Conservation (phyloP, 2,797 vertebrate species). For the Gila robusta region DNA sequence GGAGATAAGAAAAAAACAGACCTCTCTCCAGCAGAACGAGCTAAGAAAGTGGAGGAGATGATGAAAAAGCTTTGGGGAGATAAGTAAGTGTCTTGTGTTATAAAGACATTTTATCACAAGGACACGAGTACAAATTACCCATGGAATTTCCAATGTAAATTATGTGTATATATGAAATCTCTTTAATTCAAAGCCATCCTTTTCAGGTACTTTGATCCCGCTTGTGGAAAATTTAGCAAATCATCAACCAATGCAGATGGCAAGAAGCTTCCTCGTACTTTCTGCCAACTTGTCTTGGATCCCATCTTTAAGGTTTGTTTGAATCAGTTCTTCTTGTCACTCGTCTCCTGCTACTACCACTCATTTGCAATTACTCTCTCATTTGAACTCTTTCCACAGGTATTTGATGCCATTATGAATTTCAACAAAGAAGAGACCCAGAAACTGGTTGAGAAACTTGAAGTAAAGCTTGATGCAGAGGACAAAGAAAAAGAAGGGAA, state of each 20-base stretch:
- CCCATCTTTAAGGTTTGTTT: conserved; percentile 83
- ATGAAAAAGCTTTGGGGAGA: conserved; percentile 73
- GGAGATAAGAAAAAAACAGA: conserved; percentile 72
- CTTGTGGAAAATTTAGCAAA: conserved; percentile 88
- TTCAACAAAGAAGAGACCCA: conserved; percentile 77
- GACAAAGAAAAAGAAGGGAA: conserved; percentile 74
- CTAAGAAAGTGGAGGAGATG: conserved; percentile 69
- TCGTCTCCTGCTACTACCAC: not conserved
- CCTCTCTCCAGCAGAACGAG: conserved; percentile 47
- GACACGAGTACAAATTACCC: not conserved
- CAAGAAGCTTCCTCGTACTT: conserved; percentile 87
- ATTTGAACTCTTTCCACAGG: conserved; percentile 66
- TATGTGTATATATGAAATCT: not conserved
- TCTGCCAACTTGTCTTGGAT: conserved; percentile 88
- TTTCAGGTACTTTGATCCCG: conserved; percentile 86
- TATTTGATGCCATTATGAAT: conserved; percentile 79
- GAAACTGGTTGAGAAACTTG: conserved; percentile 75
- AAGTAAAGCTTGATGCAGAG: conserved; percentile 73
- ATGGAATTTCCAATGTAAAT: not conserved
- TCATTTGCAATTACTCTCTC: not conserved
- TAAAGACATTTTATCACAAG: not conserved
- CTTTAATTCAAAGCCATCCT: conserved; percentile 15
- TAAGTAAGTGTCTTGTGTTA: conserved; percentile 59
- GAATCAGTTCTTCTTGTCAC: not conserved
- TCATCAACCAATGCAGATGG: conserved; percentile 82